Conservation (phyloP, 1,140 invertebrate genomes). For the Venustaconcha ellipsiformis region DNA sequence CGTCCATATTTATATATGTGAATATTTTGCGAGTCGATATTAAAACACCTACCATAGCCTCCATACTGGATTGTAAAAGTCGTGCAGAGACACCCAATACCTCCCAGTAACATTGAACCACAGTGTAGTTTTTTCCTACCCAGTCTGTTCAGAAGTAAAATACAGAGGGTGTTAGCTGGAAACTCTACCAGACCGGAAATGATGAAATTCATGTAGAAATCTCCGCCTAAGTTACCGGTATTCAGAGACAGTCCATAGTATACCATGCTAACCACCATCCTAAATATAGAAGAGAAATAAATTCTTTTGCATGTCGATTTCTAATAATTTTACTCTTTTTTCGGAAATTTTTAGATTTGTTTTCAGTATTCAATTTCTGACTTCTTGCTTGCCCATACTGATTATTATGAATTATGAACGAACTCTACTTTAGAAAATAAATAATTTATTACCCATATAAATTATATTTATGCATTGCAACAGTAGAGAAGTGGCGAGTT, state of each 20-base stretch:
- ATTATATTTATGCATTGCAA: no score
- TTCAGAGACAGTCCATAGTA: slow-evolving; percentile 72
- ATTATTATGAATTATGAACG: no score
- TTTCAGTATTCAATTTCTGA: no score
- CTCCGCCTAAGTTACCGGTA: slow-evolving; percentile 51
- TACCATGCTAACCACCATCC: slow-evolving; percentile 52
- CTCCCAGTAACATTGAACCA: slow-evolving; percentile 49
- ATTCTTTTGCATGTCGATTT: background rate
- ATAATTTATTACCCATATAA: no score
- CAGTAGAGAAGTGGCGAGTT: no score
- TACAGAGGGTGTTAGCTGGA: slow-evolving; percentile 71
- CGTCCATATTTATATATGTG: no score
- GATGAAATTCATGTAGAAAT: slow-evolving; percentile 62
- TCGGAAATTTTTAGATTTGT: no score
- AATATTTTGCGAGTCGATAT: no score
- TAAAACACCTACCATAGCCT: slow-evolving; percentile 32
- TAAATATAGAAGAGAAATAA: slow-evolving; percentile 8
- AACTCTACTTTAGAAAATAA: no score
- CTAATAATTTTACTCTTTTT: no score
- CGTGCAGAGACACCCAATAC: slow-evolving; percentile 49
- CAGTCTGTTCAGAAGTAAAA: slow-evolving; percentile 47
- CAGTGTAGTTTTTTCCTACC: slow-evolving; percentile 52
- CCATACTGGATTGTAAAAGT: slow-evolving; percentile 52
- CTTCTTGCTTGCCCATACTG: no score
- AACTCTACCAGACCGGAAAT: slow-evolving; percentile 79